Evolutionary conservation across 1,140 invertebrate species (phyloP).

Genomic region (Drosophila yakuba): DNA sequence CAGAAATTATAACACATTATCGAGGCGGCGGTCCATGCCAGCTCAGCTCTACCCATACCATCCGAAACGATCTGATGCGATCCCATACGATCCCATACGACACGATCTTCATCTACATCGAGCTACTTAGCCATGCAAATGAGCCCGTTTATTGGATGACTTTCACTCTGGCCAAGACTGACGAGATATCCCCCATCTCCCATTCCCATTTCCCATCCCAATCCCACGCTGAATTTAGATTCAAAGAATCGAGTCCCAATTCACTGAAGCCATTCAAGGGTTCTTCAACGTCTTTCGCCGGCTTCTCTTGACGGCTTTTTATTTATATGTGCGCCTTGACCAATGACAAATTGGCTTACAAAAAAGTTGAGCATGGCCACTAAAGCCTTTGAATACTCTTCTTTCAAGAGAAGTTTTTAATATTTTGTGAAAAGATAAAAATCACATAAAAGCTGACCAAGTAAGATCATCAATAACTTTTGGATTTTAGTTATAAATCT

Average conservation of each 20-base stretch:
- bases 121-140: constrained; percentile 55
- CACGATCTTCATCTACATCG: constrained; percentile 3
- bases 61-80: neutral
- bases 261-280: constrained; percentile 45
- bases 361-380: constrained; percentile 5
- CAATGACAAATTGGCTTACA: constrained; percentile 61
- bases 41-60: constrained; percentile 26
- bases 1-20: constrained; percentile 71
- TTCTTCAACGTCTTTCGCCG: constrained; percentile 28
- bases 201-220: neutral
- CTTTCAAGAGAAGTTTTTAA: neutral
- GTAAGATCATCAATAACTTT: too few species aligned
- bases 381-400: constrained; percentile 2
- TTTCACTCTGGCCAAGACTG: neutral
- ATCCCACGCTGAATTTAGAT: neutral
- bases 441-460: too few species aligned
- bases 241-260: constrained; percentile 1
- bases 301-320: constrained; percentile 35
- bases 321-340: constrained; percentile 8
- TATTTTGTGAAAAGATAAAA: too few species aligned
- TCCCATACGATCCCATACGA: neutral
- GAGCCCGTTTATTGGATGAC: constrained; percentile 23
- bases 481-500: too few species aligned
- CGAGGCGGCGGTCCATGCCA: neutral
- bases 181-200: too few species aligned